A percentile compares a stretch with the other conserved stretches of the same genome.
Evolutionary conservation across 2,797 vertebrate species (phyloP).

Genomic region (Tragopan temminckii): DNA sequence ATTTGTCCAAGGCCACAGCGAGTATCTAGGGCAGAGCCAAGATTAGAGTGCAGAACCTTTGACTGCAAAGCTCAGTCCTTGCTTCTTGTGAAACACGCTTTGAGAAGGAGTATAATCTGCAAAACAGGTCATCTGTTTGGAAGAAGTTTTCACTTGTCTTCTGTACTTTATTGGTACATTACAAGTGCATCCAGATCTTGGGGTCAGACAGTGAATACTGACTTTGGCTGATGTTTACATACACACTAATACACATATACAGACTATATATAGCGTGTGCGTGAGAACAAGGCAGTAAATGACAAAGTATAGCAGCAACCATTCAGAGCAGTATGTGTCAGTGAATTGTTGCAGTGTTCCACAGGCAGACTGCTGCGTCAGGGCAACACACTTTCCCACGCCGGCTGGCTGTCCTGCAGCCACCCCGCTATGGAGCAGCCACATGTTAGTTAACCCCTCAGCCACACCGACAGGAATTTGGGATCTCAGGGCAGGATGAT

Average conservation of each 20-base stretch:
- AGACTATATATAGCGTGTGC: accelerated
- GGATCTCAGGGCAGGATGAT: background rate
- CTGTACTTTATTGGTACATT: background rate
- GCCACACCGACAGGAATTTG: background rate
- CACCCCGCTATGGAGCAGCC: background rate
- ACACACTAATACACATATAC: accelerated
- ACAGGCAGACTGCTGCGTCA: background rate
- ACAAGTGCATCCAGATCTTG: background rate
- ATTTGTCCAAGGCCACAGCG: background rate
- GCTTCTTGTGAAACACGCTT: background rate
- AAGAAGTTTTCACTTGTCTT: background rate
- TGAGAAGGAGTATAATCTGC: background rate
- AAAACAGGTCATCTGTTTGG: background rate
- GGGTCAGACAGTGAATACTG: background rate
- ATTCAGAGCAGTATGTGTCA: background rate
- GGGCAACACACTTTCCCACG: background rate
- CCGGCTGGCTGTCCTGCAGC: background rate
- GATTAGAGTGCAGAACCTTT: background rate
- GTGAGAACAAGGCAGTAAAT: background rate
- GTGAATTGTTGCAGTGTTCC: background rate
- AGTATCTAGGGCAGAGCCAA: background rate
- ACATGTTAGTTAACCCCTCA: accelerated
- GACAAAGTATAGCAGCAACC: background rate
- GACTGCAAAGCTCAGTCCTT: background rate
- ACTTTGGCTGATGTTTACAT: background rate